These are phyloP conservation scores for Sinotaia quadrata DNA, from an alignment of 2,888 invertebrate species.

Conservation along the genomic window DNA sequence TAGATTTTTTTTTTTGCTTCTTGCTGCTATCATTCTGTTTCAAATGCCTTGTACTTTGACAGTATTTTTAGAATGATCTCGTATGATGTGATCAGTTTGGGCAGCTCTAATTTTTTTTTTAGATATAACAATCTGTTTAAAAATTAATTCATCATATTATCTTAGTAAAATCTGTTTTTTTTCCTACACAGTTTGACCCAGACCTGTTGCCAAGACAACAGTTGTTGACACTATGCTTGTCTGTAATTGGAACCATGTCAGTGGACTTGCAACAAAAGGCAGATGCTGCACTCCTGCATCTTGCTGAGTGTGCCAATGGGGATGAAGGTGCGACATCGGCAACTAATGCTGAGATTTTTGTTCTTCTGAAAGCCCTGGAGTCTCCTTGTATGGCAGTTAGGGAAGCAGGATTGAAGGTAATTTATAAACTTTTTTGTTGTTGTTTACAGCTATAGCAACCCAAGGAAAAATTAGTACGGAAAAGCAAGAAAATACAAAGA, in stretches of 20 bases:
- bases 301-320: slow-evolving; percentile 83
- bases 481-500: too few relatives aligned
- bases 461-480: too few relatives aligned
- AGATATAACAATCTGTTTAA: neutral
- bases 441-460: too few relatives aligned
- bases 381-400: slow-evolving; percentile 81
- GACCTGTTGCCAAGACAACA: slow-evolving; percentile 85
- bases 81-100: too few relatives aligned
- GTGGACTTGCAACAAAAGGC: slow-evolving; percentile 80
- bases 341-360: slow-evolving; percentile 81
- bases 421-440: neutral
- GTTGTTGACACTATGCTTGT: slow-evolving; percentile 84
- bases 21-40: too few relatives aligned
- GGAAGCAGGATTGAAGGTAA: slow-evolving; percentile 81
- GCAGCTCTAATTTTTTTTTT: too few relatives aligned
- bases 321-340: slow-evolving; percentile 78
- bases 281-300: slow-evolving; percentile 84
- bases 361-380: slow-evolving; percentile 84
- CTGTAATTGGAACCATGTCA: slow-evolving; percentile 55
- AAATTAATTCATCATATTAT: neutral
- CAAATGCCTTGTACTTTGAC: too few relatives aligned
- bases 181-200: slow-evolving; percentile 77
- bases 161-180: neutral
- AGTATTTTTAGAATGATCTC: too few relatives aligned
- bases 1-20: too few relatives aligned